These are phyloP conservation scores for Brachirus orientalis DNA, from an alignment of 2,113 vertebrate genomes.

Conservation along the genomic window DNA sequence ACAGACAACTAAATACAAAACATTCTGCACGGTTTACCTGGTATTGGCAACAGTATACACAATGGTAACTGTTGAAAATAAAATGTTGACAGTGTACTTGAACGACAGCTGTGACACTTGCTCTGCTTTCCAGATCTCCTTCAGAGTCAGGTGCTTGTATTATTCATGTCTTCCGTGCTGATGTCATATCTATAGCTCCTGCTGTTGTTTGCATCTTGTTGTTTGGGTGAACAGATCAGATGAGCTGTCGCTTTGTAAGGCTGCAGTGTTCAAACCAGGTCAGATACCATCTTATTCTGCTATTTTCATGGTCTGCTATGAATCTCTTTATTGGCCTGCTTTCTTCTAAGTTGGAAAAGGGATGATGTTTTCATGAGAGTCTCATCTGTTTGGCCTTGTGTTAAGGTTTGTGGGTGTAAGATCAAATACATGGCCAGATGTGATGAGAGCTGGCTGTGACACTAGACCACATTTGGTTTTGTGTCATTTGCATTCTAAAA, in stretches of 20 bases:
- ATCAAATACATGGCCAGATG: conserved; percentile 62
- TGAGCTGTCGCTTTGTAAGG: conserved; percentile 57
- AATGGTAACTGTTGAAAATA: too few relatives aligned
- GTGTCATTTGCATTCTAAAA: background rate
- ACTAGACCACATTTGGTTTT: conserved; percentile 33
- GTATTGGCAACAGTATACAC: too few relatives aligned
- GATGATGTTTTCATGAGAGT: conserved; percentile 29
- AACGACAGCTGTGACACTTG: conserved; percentile 29
- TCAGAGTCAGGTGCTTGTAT: conserved; percentile 46
- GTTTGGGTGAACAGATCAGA: conserved; percentile 48
- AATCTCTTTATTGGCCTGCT: conserved; percentile 58
- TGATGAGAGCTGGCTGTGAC: conserved; percentile 58
- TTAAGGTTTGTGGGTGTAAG: conserved; percentile 21
- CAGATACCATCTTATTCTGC: conserved; percentile 50
- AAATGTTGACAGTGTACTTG: background rate
- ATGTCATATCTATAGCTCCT: conserved; percentile 43
- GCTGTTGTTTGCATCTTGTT: conserved; percentile 56
- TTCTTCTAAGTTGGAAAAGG: conserved; percentile 30
- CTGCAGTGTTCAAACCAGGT: conserved; percentile 64
- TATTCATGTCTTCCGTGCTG: conserved; percentile 57
- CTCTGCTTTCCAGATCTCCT: conserved; percentile 31
- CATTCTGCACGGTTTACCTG: too few relatives aligned
- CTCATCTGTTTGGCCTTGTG: conserved; percentile 67
- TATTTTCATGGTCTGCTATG: conserved; percentile 51
- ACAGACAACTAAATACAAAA: too few relatives aligned